phyloP scores from a whole-genome alignment of 1,140 invertebrate genomes.

The Holcopasites calliopsidis region DNA sequence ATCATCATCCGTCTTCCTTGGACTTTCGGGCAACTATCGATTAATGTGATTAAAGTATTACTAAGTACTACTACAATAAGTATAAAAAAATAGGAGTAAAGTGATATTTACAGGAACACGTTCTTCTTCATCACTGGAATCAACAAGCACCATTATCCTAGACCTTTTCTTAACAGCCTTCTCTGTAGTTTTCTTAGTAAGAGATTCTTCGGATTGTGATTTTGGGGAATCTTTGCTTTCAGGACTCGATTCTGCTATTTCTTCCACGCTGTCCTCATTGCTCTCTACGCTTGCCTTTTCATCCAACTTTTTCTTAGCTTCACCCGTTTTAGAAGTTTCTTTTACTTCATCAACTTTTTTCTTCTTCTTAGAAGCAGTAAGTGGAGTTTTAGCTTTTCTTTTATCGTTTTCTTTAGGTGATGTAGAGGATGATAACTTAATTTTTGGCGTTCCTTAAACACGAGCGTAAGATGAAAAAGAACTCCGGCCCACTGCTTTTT shows the following conservation, averaged over 20 bases:
- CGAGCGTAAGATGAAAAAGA: not conserved
- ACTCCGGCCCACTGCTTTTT: not conserved
- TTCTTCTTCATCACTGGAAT: constrained; percentile 71
- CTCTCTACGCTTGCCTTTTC: not conserved
- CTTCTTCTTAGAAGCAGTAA: constrained; percentile 25
- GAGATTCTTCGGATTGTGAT: not conserved
- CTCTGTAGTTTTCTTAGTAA: not conserved
- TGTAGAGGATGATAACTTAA: constrained; percentile 4
- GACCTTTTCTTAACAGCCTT: constrained; percentile 41
- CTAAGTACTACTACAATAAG: too few species aligned
- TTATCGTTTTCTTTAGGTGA: constrained; percentile 30
- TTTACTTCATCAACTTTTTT: constrained; percentile 8
- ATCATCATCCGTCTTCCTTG: constrained; percentile 25
- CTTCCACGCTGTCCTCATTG: not conserved
- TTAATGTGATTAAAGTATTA: constrained; percentile 9
- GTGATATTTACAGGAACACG: constrained; percentile 65
- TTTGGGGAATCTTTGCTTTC: not conserved
- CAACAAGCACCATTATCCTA: constrained; percentile 57
- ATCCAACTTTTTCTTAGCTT: not conserved
- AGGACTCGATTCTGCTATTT: not conserved
- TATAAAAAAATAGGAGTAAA: too few species aligned
- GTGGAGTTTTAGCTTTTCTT: constrained; percentile 24
- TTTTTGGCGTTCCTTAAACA: constrained; percentile 31
- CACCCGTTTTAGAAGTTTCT: not conserved
- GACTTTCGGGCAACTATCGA: constrained; percentile 52